Evolutionary conservation across 2,888 invertebrate genomes (phyloP), one percentile per base, ranked within the genome.

Genomic region (Gandaritis pyraliata): DNA sequence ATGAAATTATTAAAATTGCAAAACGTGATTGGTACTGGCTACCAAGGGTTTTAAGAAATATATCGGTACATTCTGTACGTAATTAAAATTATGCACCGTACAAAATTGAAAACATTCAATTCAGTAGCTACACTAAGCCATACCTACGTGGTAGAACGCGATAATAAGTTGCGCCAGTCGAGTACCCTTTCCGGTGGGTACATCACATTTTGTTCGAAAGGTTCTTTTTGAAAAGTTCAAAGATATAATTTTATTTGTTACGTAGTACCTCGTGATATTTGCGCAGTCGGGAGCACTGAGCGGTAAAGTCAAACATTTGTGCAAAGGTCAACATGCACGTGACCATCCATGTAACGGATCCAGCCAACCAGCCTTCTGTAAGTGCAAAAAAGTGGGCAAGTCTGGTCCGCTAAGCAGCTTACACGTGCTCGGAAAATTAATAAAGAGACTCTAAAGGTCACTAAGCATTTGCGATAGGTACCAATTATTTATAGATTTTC

Each of bases 241-340:
- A 39, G 13, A 49, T 18, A 47, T n/a, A 15, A 8, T 39, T 62
- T 51, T 60, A 64, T 64, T 58, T 55, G 16, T 54, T 48, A 56
- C 52, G 38, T 48, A 3, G 23, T 23, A 23, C 47, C 41, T 41
- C 30, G 39, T 58, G 48, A 50, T 58, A 60, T 68, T 64, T 65
- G 46, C 53, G 48, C 48, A 54, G 39, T 47, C 33, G 23, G 11
- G 48, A 41, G 36, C 45, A 48, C 46, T 41, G 57, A 29, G 41
- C 61, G 62, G 49, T 57, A 69, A 66, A 67, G 69, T 74, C 51
- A 61, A 73, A 55, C 74, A 76, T 78, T 78, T 73, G 61, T 65
- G 49, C 57, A 78, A 76, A 80, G 78, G 78, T 76, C 74, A 78
- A 59, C 30, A 65, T 68, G 64, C 70, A 74, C 69, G 63, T 58